phyloP scores from a whole-genome alignment of 2,888 invertebrate genomes.

The Hypomecis punctinalis region DNA sequence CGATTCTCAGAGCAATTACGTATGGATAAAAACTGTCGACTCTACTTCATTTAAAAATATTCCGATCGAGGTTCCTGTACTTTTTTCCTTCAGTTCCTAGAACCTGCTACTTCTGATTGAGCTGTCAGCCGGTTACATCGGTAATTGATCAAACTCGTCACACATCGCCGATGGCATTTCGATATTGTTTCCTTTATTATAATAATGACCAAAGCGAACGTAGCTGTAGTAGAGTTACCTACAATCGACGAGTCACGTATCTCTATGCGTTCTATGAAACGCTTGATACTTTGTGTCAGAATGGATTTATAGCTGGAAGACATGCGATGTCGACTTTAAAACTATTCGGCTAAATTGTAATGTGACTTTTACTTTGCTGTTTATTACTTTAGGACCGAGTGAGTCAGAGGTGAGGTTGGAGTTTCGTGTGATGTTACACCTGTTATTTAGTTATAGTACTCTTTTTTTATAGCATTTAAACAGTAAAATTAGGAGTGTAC shows the following conservation, averaged over 20 bases:
- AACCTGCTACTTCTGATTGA: constrained; percentile 28
- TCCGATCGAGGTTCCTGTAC: constrained; percentile 20
- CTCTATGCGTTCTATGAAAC: constrained; percentile 35
- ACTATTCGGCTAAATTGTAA: constrained; percentile 18
- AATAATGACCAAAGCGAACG: constrained; percentile 55
- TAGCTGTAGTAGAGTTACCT: constrained; percentile 53
- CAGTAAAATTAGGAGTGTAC: too few relatives aligned
- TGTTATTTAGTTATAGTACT: neutral
- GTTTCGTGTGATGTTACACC: constrained; percentile 2
- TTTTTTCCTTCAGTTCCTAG: constrained; percentile 34
- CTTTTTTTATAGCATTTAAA: neutral
- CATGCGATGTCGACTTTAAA: constrained; percentile 27
- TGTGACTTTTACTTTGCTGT: constrained; percentile 9
- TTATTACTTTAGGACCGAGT: constrained; percentile 16
- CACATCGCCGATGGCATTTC: constrained; percentile 45
- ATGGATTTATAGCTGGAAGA: constrained; percentile 25
- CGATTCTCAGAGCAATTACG: neutral
- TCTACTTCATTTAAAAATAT: constrained; percentile 28
- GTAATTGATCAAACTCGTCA: constrained; percentile 37
- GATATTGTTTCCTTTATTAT: constrained; percentile 65
- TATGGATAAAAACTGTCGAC: constrained; percentile 6
- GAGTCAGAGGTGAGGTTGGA: constrained; percentile 10
- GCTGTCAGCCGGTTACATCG: constrained; percentile 18
- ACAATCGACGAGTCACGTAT: constrained; percentile 57
- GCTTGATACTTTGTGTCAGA: constrained; percentile 24